phyloP scores from a whole-genome alignment of 2,888 invertebrate species.

The Lepidonotus clava region DNA sequence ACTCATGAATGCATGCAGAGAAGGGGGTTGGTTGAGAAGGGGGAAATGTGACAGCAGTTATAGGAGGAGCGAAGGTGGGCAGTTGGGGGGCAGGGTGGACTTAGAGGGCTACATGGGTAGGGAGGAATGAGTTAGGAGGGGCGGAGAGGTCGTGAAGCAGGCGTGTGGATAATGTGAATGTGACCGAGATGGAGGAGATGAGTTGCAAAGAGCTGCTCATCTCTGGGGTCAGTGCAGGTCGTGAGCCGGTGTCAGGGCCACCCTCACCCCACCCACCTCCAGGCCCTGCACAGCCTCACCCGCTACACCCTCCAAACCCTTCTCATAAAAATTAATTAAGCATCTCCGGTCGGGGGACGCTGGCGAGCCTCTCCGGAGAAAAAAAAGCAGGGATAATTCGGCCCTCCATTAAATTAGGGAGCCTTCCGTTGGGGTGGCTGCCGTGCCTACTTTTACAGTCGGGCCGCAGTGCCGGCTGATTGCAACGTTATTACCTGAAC shows the following conservation, averaged over 20 bases:
- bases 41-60: no score
- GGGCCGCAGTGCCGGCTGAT: slow-evolving; percentile 4
- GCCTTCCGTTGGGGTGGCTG: background rate
- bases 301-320: background rate
- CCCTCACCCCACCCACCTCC: background rate
- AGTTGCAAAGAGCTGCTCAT: no score
- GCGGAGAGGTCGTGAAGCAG: no score
- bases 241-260: background rate
- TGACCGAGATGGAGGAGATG: no score
- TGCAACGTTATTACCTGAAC: slow-evolving; percentile 47
- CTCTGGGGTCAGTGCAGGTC: no score
- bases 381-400: background rate
- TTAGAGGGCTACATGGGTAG: no score
- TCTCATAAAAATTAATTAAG: slow-evolving; percentile 28
- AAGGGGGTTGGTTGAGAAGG: no score
- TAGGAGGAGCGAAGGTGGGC: no score
- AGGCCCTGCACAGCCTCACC: background rate
- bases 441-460: slow-evolving; percentile 1
- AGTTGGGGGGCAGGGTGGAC: no score
- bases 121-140: no score
- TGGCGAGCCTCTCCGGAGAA: background rate
- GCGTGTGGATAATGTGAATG: no score
- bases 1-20: no score
- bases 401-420: slow-evolving; percentile 37
- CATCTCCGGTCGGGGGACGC: background rate